Percentiles rank a stretch among this genome's conserved stretches.
These are phyloP conservation scores for Hypsopygia costalis DNA, from an alignment of 2,888 invertebrate species.

Conservation along the genomic window DNA sequence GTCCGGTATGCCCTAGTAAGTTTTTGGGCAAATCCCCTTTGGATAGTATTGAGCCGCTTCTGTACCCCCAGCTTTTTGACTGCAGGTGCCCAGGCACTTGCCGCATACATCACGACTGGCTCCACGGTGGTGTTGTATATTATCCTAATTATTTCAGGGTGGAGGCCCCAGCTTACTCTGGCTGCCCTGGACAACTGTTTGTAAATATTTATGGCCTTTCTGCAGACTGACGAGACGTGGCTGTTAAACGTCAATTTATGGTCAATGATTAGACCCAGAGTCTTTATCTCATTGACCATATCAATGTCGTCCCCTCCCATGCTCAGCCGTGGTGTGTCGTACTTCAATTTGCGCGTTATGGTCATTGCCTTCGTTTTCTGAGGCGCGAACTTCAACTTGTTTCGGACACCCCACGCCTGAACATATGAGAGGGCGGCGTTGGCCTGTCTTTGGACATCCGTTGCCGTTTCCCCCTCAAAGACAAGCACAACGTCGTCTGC, in stretches of 20 bases:
- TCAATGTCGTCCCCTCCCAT: not conserved
- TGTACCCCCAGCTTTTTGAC: not conserved
- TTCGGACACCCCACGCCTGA: not conserved
- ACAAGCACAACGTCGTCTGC: not conserved
- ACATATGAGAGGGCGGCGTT: not conserved
- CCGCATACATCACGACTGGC: not conserved
- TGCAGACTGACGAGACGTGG: not conserved
- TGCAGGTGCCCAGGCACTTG: not conserved
- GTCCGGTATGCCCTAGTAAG: not conserved
- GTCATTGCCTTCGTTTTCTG: not conserved
- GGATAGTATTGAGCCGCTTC: not conserved
- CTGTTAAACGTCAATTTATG: constrained; percentile 12
- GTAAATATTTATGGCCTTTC: not conserved
- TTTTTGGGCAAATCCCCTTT: not conserved
- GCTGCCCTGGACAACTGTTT: not conserved
- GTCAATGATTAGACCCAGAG: not conserved
- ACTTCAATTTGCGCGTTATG: not conserved
- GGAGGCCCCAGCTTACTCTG: not conserved
- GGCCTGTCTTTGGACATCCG: not conserved
- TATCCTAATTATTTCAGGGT: not conserved
- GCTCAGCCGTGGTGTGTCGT: not conserved
- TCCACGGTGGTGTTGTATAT: not conserved
- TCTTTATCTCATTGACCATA: not conserved
- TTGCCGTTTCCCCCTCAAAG: not conserved
- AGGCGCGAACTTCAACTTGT: not conserved